Base-by-base conservation (phyloP, 2,888 invertebrate genomes). In the Erebia ligea region DNA sequence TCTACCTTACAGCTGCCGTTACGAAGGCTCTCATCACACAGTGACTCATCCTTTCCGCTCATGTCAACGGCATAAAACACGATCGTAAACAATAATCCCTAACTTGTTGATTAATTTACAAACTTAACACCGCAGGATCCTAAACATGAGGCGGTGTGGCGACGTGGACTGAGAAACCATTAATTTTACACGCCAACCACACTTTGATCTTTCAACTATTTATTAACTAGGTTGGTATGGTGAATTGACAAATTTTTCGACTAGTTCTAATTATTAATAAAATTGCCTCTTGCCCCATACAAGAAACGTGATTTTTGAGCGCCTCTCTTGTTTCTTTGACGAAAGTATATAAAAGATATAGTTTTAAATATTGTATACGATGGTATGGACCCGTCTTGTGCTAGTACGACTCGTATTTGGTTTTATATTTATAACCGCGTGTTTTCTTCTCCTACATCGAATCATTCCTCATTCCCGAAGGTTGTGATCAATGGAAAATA, bases 131-230 rank as follows among this genome's bases (percentile, higher is more conserved):
- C 56, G 11, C 68, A 62, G 61, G 61, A 54, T 68, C 54, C 40
- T 61, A 10, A 61, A 54, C 68, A 40, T 61, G 50, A 52, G 48
- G 58, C n/a, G 58, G 34, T 25, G n/a, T 54, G 58, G 48, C 42
- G 57, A 58, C 48, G n/a, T 58, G 58, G 50, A 58, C 58, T 58
- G 67, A 67, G 58, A 58, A 58, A 58, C 48, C 67, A 67, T 67
- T 67, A 58, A 58, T 67, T 67, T 42, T 25, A 58, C 21, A 34
- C 45, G 8, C 48, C 25, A 19, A 58, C 67, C 67, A 67, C 67
- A 58, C 67, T 67, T 67, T 67, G 67, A 67, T 67, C 57, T 48
- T 67, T 58, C 42, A 48, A 67, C 67, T 58, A 67, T 67, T 48
- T 48, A 21, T 48, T 67, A 67, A 48, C 57, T 67, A 62, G 21